Evolutionary conservation across 2,113 vertebrate genomes (phyloP).

Genomic region (Turdus rufiventris): DNA sequence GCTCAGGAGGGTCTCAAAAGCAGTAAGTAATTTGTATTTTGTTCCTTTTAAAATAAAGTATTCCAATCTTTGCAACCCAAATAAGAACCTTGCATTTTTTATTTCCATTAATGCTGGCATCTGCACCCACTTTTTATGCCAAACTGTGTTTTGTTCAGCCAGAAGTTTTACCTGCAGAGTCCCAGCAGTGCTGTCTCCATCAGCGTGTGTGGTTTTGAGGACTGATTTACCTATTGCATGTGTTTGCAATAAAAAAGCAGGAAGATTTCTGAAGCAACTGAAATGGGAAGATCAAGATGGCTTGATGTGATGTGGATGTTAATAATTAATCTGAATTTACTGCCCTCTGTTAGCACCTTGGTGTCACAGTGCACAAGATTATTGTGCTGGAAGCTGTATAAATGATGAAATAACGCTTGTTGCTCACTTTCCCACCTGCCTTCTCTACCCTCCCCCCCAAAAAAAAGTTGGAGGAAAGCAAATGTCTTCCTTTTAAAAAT

Average conservation of each 20-base stretch:
- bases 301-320: background rate
- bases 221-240: background rate
- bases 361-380: background rate
- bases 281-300: background rate
- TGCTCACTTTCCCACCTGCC: background rate
- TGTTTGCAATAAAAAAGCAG: background rate
- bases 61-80: accelerated
- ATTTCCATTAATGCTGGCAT: background rate
- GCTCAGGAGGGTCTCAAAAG: background rate
- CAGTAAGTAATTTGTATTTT: background rate
- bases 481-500: background rate
- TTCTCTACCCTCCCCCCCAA: accelerated
- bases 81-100: background rate
- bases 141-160: background rate
- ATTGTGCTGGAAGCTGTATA: background rate
- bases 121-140: background rate
- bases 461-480: background rate
- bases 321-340: background rate
- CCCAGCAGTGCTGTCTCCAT: background rate
- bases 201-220: background rate
- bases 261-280: background rate
- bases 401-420: background rate
- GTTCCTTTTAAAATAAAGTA: background rate
- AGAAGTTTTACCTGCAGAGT: background rate
- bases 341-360: background rate